Conservation (phyloP, 2,797 vertebrate species). For the Knipowitschia caucasica region DNA sequence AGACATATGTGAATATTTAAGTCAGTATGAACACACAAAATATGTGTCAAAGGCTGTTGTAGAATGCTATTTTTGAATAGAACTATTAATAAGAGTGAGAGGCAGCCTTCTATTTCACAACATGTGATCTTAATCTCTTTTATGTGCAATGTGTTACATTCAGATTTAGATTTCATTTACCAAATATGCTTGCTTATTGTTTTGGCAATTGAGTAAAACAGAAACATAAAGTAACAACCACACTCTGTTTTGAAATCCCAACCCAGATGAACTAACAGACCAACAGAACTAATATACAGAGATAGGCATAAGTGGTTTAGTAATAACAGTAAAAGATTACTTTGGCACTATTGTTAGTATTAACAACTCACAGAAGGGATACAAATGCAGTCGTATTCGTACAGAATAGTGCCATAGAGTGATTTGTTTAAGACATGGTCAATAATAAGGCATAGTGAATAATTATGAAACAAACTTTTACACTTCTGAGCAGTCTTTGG, state of each 20-base stretch:
- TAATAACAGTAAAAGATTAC: no score
- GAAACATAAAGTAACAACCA: neutral
- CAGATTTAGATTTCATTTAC: neutral
- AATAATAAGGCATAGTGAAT: neutral
- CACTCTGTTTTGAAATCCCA: neutral
- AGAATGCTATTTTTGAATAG: neutral
- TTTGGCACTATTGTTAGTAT: no score
- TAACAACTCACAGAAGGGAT: no score
- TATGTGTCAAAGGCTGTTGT: conserved; percentile 7
- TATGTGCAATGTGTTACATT: neutral
- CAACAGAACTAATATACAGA: no score
- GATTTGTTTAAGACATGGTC: neutral
- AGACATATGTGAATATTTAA: conserved; percentile 65
- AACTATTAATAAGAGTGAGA: neutral
- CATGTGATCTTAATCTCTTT: no score
- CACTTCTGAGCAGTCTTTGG: conserved; percentile 1
- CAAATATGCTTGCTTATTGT: neutral
- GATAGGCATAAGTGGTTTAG: no score
- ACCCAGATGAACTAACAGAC: no score
- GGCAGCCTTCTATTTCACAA: no score
- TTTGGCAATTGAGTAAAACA: neutral
- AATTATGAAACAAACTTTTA: neutral
- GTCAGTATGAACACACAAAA: conserved; percentile 4
- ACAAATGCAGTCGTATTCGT: neutral
- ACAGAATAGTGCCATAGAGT: neutral